Percentiles rank a stretch among this genome's conserved stretches.
Evolutionary conservation across 2,113 vertebrate species (phyloP).

Genomic region (Geothlypis trichas): DNA sequence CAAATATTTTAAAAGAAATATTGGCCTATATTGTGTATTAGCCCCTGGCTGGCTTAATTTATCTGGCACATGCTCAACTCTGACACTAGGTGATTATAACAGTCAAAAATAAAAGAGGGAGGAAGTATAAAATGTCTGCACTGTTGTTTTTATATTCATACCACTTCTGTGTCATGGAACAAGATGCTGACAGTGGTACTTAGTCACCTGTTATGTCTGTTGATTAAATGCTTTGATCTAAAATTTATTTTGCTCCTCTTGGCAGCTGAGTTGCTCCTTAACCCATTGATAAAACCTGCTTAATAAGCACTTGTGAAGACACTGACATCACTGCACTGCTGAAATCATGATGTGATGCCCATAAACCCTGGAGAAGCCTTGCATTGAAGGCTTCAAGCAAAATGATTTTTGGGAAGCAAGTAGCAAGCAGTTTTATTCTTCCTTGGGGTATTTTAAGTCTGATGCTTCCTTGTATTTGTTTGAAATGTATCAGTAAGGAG

Average conservation of each 20-base stretch:
- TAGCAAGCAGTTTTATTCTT: neutral
- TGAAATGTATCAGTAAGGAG: neutral
- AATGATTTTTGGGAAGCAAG: neutral
- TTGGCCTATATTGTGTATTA: neutral
- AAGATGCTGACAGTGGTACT: neutral
- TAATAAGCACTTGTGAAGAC: constrained; percentile 28
- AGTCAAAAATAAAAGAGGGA: neutral
- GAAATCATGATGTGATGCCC: neutral
- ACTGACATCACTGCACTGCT: constrained; percentile 6
- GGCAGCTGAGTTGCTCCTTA: constrained; percentile 23
- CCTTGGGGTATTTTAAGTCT: neutral
- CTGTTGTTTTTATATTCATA: neutral
- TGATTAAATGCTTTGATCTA: constrained; percentile 42
- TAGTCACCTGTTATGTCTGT: constrained; percentile 25
- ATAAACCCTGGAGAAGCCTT: neutral
- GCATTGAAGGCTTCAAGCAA: neutral
- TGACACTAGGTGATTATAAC: neutral
- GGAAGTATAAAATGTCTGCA: neutral
- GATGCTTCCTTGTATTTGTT: neutral
- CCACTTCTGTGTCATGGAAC: neutral
- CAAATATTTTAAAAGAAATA: neutral
- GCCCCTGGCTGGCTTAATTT: neutral
- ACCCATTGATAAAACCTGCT: constrained; percentile 49
- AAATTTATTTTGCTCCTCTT: constrained; percentile 32
- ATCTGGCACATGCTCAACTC: neutral